phyloP scores from a whole-genome alignment of 1,140 invertebrate species.

The Phthorimaea operculella region DNA sequence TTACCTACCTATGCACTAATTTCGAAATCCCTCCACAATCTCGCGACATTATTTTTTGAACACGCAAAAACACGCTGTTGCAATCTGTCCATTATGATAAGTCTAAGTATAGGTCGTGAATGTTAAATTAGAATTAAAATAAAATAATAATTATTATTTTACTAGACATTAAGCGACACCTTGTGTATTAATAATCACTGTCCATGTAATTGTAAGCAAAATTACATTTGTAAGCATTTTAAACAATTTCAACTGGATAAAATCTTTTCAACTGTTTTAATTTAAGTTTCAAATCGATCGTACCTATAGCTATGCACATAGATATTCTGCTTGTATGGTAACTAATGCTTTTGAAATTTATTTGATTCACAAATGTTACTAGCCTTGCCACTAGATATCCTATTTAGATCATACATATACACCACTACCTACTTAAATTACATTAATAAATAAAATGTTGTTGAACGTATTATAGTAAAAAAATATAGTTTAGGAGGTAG shows the following conservation, averaged over 20 bases:
- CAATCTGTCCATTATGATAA: conserved; percentile 66
- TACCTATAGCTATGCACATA: not conserved
- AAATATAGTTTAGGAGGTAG: conserved; percentile 11
- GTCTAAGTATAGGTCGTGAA: conserved; percentile 38
- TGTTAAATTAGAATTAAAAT: conserved; percentile 33
- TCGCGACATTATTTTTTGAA: conserved; percentile 24
- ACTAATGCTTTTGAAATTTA: conserved; percentile 14
- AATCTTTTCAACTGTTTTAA: not conserved
- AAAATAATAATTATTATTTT: conserved; percentile 18
- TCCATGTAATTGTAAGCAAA: conserved; percentile 50
- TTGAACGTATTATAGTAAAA: conserved; percentile 25
- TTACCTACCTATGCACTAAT: not conserved
- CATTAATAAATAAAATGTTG: conserved; percentile 29
- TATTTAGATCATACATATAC: not conserved
- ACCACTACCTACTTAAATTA: conserved; percentile 16
- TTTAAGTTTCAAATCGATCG: conserved; percentile 3
- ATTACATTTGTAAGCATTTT: conserved; percentile 21
- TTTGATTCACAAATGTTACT: no score
- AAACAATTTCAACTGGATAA: conserved; percentile 6
- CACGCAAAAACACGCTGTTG: conserved; percentile 49
- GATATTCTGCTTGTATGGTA: not conserved
- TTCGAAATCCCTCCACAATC: conserved; percentile 10
- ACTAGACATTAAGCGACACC: conserved; percentile 29
- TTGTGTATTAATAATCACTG: conserved; percentile 50
- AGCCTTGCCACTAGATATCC: not conserved